Conservation (phyloP, 2,888 invertebrate species). For the Polyommatus iphigenia region DNA sequence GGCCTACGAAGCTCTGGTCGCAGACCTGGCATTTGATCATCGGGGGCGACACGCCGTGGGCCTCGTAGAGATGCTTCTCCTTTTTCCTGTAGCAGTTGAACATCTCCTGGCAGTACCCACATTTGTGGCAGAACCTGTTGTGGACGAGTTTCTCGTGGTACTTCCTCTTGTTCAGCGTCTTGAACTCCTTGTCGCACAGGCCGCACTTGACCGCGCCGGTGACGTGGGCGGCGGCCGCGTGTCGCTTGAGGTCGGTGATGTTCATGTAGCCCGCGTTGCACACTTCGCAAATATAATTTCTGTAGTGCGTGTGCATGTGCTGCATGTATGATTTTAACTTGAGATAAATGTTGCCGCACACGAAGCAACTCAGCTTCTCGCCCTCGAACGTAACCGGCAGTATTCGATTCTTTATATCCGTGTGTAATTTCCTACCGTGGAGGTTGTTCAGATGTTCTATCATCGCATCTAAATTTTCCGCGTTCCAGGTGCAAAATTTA, state of each 20-base stretch:
- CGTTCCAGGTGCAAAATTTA: slow-evolving; percentile 48
- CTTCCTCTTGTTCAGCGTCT: slow-evolving; percentile 38
- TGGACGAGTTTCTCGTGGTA: slow-evolving; percentile 43
- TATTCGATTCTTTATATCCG: slow-evolving; percentile 54
- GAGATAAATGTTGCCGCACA: slow-evolving; percentile 63
- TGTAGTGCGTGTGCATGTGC: slow-evolving; percentile 69
- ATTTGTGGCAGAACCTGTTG: slow-evolving; percentile 47
- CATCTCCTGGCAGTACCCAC: slow-evolving; percentile 54
- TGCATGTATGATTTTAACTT: slow-evolving; percentile 68
- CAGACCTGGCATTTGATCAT: slow-evolving; percentile 54
- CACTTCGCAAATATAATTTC: slow-evolving; percentile 67
- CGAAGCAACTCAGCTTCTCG: slow-evolving; percentile 56
- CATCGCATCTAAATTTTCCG: slow-evolving; percentile 46
- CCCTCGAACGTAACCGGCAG: slow-evolving; percentile 59
- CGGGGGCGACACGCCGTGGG: slow-evolving; percentile 40
- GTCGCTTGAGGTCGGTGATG: background rate
- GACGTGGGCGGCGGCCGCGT: background rate
- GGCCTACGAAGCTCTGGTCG: slow-evolving; percentile 50
- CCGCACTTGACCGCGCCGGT: slow-evolving; percentile 45
- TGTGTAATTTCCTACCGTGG: slow-evolving; percentile 46
- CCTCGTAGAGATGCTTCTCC: slow-evolving; percentile 42
- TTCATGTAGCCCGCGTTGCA: slow-evolving; percentile 68
- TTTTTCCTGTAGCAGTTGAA: slow-evolving; percentile 52
- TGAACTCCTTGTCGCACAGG: slow-evolving; percentile 52
- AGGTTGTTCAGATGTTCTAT: slow-evolving; percentile 47